These are phyloP conservation scores for Drosophila paulistorum DNA, from an alignment of 1,140 invertebrate species.

Conservation along the genomic window DNA sequence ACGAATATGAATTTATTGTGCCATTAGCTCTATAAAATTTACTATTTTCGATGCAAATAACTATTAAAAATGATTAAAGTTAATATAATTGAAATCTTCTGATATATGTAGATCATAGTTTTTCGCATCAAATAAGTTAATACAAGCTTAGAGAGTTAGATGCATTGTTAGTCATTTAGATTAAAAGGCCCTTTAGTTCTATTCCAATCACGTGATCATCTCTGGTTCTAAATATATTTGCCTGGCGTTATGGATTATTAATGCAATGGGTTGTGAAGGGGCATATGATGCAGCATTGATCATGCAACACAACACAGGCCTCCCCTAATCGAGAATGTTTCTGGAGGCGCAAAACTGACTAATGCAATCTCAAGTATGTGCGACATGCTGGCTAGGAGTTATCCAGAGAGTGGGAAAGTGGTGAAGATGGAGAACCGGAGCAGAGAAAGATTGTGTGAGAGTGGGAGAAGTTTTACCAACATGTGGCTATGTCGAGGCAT, in stretches of 20 bases:
- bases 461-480: conserved; percentile 50
- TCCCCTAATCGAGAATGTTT: conserved; percentile 27
- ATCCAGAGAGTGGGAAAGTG: conserved; percentile 9
- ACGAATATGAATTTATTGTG: too few relatives aligned
- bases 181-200: too few relatives aligned
- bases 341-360: conserved; percentile 59
- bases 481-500: conserved; percentile 55
- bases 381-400: conserved; percentile 50
- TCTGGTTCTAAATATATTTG: conserved; percentile 23
- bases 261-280: conserved; percentile 76
- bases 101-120: too few relatives aligned
- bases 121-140: too few relatives aligned
- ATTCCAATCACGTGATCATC: conserved; percentile 42
- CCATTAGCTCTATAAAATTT: too few relatives aligned
- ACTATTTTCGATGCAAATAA: too few relatives aligned
- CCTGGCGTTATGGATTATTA: conserved; percentile 70
- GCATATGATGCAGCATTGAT: conserved; percentile 74
- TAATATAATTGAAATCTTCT: too few relatives aligned
- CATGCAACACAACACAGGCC: conserved; percentile 32
- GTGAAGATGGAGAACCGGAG: background rate
- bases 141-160: too few relatives aligned
- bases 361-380: conserved; percentile 81
- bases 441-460: background rate
- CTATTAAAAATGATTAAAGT: too few relatives aligned
- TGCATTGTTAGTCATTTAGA: too few relatives aligned